A percentile compares a stretch with the other conserved stretches of the same genome.
phyloP scores from a whole-genome alignment of 2,113 vertebrate species.

The Talpa occidentalis region DNA sequence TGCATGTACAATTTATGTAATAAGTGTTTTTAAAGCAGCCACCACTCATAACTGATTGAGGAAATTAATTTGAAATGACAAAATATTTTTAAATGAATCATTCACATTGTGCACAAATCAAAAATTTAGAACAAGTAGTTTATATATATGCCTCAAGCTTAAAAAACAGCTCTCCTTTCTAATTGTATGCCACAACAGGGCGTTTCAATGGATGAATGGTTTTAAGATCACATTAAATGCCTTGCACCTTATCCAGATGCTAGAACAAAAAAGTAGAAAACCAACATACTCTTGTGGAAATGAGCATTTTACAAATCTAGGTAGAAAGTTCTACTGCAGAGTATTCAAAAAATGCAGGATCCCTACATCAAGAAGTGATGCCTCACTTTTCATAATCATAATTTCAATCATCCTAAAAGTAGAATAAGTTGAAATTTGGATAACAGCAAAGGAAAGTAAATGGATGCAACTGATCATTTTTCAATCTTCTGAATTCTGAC shows the following conservation, averaged over 20 bases:
- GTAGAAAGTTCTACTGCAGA: not conserved
- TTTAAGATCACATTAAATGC: conserved; percentile 52
- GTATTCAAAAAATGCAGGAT: not conserved
- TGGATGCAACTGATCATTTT: not conserved
- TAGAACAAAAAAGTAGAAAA: conserved; percentile 44
- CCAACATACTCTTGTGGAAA: conserved; percentile 34
- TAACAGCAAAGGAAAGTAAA: not conserved
- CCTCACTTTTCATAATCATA: not conserved
- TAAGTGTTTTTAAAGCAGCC: not conserved
- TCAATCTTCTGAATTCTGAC: not conserved
- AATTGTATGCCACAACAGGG: conserved; percentile 45
- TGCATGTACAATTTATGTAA: not conserved
- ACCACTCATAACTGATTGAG: not conserved
- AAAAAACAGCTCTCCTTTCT: conserved; percentile 39
- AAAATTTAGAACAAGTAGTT: conserved; percentile 27
- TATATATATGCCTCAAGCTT: conserved; percentile 35
- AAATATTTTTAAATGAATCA: conserved; percentile 45
- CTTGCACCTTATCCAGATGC: conserved; percentile 51
- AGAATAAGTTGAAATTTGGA: not conserved
- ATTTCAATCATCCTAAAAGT: not conserved
- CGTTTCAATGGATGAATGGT: conserved; percentile 15
- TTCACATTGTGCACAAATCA: not conserved
- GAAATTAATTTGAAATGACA: conserved; percentile 37
- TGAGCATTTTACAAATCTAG: conserved; percentile 18
- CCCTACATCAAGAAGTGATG: not conserved